Evolutionary conservation across 2,888 invertebrate species (phyloP), one percentile per base, ranked within the genome.

Genomic region (Volucella zonaria): DNA sequence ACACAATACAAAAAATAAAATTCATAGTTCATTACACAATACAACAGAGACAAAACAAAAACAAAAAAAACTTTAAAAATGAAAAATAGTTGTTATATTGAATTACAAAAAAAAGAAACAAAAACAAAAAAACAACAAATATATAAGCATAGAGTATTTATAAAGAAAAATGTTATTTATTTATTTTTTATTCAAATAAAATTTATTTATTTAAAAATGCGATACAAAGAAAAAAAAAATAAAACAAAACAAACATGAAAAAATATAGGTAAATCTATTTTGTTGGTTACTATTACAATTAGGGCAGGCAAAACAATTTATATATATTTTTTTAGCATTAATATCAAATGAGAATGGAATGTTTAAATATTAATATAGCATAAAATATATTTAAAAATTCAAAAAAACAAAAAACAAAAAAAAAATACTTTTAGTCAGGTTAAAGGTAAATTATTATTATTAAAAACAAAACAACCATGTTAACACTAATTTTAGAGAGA

Each of bases 401-500:
- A 31, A 4, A 6, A 64, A 2, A 47, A 47, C 12, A 59, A 59
- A 56, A 56, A n/a, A 54, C 15, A 64, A 47, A 23, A 42, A 49
- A 31, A 49, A 68, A 23, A 56, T 45, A 64, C 58, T 78, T 68
- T 62, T 38, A 62, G 43, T 54, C 38, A 9, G 43, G 47, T 15
- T 58, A 52, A 18, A 47, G 11, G 47, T 15, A 9, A 40, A 52
- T 8, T 40, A 18, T 31, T 31, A 31, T 31, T 31, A 31, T 31
- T 31, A 80, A 62, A 40, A 40, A 58, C 66, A 70, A 75, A 68
- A 38, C 31, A 77, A 77, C 51, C 56, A 66, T 79, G 83, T 83
- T 83, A 79, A 79, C 83, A 79, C 70, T 83, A 79, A 75, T 83
- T 79, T 75, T 75, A 79, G 54, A 75, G 56, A 76, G 18, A 81